A percentile compares a stretch with the other conserved stretches of the same genome.
Conservation (phyloP, 2,797 vertebrate genomes). For the Lindbergichthys nudifrons region DNA sequence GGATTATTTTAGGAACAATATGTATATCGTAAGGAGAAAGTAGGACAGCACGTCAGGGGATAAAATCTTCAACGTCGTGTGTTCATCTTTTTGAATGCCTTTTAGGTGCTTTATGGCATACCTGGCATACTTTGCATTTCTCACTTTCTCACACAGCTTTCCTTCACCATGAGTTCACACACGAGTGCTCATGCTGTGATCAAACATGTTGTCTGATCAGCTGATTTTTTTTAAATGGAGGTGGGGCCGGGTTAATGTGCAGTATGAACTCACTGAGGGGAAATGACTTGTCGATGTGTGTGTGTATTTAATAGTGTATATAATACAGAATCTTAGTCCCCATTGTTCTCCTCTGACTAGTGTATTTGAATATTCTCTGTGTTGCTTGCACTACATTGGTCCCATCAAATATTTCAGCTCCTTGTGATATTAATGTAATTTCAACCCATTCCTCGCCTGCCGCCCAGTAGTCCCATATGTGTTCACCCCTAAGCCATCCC, state of each 20-base stretch:
- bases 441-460: background rate
- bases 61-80: no score
- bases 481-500: background rate
- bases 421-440: background rate
- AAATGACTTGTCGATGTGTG: background rate
- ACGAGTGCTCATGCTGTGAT: background rate
- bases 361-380: background rate
- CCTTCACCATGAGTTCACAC: background rate
- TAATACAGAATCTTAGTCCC: background rate
- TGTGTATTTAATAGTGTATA: background rate
- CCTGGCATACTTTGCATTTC: background rate
- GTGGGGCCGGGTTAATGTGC: background rate
- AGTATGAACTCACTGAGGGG: background rate
- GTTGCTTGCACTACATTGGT: background rate
- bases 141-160: background rate
- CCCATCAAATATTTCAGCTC: background rate
- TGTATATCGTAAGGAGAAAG: background rate
- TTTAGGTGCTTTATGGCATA: background rate
- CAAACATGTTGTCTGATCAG: slow-evolving; percentile 6
- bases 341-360: background rate
- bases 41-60: background rate
- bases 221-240: background rate
- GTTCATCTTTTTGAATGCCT: background rate
- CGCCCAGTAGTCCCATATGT: background rate
- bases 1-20: background rate